Evolutionary conservation across 2,113 vertebrate genomes (phyloP), one percentile per base, ranked within the genome.

Genomic region (Otolemur garnettii): DNA sequence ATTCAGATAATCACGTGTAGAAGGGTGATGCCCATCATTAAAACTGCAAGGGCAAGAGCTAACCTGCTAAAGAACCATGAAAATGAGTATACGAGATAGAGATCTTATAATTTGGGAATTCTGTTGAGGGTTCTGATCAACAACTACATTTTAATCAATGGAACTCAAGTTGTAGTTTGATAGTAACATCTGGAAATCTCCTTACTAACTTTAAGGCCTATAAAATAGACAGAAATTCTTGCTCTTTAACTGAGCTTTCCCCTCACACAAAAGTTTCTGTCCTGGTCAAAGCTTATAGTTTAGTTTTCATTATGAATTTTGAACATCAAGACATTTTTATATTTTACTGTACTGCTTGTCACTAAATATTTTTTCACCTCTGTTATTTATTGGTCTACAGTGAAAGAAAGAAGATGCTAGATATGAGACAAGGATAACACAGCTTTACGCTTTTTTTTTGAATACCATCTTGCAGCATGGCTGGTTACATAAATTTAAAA

Each of bases 401-500:
- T 42, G 72, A 94, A 64, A 90, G 85, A 89, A n/a, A 87, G 66
- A 64, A 64, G 33, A 71, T 81, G 75, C 87, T 79, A 93, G 75
- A 84, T 90, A 84, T 12, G 68, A 89, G 77, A 75, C 38, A 69
- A 91, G 57, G 19, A 86, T 71, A 88, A 53, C 78, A 91, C 53
- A 71, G 95, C 96, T 96, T 93, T 96, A 92, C 94, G 83, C 81
- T 94, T 96, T 90, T 81, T 79, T 79, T 92, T 94, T 92, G 72
- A 97, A 96, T 87, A 90, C 91, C 96, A 97, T 97, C 96, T 97
- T 98, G 96, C 94, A 97, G 62, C 90, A 93, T 96, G 90, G 87
- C 80, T 97, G 97, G 93, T 92, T 96, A 95, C 75, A 96, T 96
- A 96, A 96, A 97, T 90, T 96, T 97, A n/a, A 90, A 97, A 97